Evolutionary conservation across 2,797 vertebrate species (phyloP).

Genomic region (Heteromormyrus szaboi): DNA sequence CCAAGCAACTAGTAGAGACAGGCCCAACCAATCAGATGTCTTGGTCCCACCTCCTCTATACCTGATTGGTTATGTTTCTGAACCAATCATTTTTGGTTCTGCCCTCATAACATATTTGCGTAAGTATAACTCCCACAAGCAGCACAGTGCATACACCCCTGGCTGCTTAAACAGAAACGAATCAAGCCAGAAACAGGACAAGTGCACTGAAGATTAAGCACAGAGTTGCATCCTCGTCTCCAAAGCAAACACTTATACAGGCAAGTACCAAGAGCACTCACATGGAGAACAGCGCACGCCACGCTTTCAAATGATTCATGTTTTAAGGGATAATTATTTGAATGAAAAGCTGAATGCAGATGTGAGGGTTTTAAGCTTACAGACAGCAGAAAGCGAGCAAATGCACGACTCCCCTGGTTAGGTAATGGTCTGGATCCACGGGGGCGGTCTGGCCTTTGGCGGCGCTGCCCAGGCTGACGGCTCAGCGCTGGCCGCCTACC

Average conservation of each 20-base stretch:
- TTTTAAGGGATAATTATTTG: neutral
- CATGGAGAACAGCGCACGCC: neutral
- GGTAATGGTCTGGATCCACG: constrained; percentile 78
- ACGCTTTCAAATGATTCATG: neutral
- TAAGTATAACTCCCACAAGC: neutral
- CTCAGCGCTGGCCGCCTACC: constrained; percentile 59
- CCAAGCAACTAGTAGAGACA: neutral
- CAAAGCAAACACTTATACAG: neutral
- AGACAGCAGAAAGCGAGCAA: neutral
- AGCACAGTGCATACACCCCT: neutral
- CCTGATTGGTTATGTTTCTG: neutral
- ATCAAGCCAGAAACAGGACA: neutral
- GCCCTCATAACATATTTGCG: neutral
- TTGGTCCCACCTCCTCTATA: neutral
- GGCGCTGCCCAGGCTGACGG: constrained; percentile 56
- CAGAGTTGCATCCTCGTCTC: neutral
- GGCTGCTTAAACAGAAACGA: neutral
- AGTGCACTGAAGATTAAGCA: neutral
- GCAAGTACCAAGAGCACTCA: neutral
- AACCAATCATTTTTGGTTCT: neutral
- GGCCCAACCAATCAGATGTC: neutral
- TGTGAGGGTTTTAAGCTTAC: neutral
- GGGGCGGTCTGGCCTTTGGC: constrained; percentile 49
- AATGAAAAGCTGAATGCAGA: neutral
- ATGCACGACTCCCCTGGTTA: constrained; percentile 28